Evolutionary conservation across 2,888 invertebrate species (phyloP).

Genomic region (Platycheirus rosarum): DNA sequence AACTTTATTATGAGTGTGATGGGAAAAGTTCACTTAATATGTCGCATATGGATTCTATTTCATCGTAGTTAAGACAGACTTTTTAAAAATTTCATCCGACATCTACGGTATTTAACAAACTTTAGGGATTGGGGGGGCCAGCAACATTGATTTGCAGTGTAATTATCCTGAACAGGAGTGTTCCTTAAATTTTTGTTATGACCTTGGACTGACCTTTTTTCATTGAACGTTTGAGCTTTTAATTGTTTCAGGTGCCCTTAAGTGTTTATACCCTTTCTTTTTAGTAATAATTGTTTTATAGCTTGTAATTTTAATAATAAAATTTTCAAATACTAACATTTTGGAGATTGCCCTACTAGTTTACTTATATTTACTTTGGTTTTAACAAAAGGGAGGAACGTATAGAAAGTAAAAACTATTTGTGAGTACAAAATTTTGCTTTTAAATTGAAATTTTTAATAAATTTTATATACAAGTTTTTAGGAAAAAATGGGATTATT

Average conservation of each 20-base stretch:
- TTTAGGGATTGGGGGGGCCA: slow-evolving; percentile 27
- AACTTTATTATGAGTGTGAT: slow-evolving; percentile 72
- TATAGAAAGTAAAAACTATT: too few relatives aligned
- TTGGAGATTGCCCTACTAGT: too few relatives aligned
- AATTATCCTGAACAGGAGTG: slow-evolving; percentile 40
- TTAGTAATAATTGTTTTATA: background rate
- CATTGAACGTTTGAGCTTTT: slow-evolving; percentile 7
- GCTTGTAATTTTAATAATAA: background rate
- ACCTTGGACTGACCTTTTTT: slow-evolving; percentile 4
- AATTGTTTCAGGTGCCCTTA: slow-evolving; percentile 13
- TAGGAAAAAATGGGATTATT: too few relatives aligned
- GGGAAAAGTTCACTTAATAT: slow-evolving; percentile 72
- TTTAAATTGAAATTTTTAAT: too few relatives aligned
- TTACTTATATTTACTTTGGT: too few relatives aligned
- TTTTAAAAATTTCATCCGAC: slow-evolving; percentile 51
- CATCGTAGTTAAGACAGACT: slow-evolving; percentile 53
- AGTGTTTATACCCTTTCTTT: background rate
- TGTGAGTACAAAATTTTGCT: too few relatives aligned
- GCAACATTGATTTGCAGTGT: slow-evolving; percentile 39
- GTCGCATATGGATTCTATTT: slow-evolving; percentile 73
- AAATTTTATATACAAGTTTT: too few relatives aligned
- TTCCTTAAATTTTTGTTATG: slow-evolving; percentile 23
- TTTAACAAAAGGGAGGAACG: too few relatives aligned
- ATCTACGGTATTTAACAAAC: slow-evolving; percentile 33
- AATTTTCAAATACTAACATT: too few relatives aligned